Evolutionary conservation across 2,888 invertebrate genomes (phyloP), one percentile per base, ranked within the genome.

Genomic region (Myathropa florea): DNA sequence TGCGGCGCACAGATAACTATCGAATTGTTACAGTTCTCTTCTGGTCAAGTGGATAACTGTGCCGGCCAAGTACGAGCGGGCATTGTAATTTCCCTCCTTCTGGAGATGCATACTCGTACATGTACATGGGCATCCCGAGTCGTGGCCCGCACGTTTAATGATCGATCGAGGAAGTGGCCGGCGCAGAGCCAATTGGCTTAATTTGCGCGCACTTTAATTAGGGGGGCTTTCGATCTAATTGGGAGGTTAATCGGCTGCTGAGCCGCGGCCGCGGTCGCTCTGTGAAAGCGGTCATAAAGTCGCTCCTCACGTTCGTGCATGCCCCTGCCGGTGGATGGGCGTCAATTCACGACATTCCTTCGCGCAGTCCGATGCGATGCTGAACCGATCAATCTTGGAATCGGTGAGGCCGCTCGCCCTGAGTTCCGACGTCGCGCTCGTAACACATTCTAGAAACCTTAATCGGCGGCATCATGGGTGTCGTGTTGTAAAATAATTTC

Each of bases 31-130:
- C 61, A 72, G 26, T 73, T 78, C 63, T 83, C 61, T 68, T 68
- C 78, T 65, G 83, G 78, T 83, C 78, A 83, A 83, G 75, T 75
- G 75, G 75, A 65, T 83, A 83, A 83, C 79, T 83, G 70, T 83
- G 83, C 76, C 46, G 46, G 46, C 46, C 73, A 61, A 71, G 75
- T 65, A 64, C n/a, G n/a, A n/a, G n/a, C n/a, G n/a, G 75, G 55
- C 75, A 79, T 65, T 79, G 83, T 79, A 75, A 83, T 83, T 73
- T 83, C 18, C 26, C 46, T 46, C 46, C 65, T 71, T 21, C 70
- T 73, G 64, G 64, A 65, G 60, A 36, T 24, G 33, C 64, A 57
- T 28, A 36, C 39, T 7, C 57, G 23, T 33, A 26, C 36, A 23
- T 18, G 57, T 18, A 60, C 57, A 21, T 23, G 23, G 18, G 46